Conservation (phyloP, 2,888 invertebrate species). For the Formica aserva region DNA sequence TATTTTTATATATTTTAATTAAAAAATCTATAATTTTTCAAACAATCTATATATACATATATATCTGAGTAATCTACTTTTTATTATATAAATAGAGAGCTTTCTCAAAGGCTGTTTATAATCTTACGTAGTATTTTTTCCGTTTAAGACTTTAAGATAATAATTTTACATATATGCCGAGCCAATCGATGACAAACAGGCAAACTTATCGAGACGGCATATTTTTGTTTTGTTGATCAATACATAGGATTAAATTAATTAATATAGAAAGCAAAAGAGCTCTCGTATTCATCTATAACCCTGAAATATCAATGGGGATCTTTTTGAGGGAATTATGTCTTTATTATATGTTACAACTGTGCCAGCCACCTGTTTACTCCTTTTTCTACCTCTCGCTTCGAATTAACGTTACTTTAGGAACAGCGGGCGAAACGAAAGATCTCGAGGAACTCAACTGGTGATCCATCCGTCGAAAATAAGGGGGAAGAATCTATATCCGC, state of each 20-base stretch:
- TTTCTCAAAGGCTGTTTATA: background rate
- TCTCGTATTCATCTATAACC: background rate
- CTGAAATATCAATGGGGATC: conserved; percentile 19
- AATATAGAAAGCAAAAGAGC: background rate
- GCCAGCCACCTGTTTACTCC: conserved; percentile 56
- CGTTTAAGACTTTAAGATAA: background rate
- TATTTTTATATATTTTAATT: background rate
- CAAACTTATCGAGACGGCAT: background rate
- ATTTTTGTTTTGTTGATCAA: background rate
- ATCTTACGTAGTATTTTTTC: background rate
- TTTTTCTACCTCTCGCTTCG: conserved; percentile 28
- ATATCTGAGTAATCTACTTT: background rate
- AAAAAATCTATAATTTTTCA: background rate
- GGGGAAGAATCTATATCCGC: conserved; percentile 64
- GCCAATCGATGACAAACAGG: background rate
- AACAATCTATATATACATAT: background rate
- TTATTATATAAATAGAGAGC: background rate
- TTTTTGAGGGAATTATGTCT: background rate
- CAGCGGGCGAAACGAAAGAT: conserved; percentile 6
- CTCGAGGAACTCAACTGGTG: conserved; percentile 34
- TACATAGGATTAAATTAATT: background rate
- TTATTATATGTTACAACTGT: conserved; percentile 43
- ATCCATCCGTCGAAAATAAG: conserved; percentile 61
- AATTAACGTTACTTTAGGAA: conserved; percentile 37
- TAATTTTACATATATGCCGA: background rate